These are phyloP conservation scores for Plemyria rubiginata DNA, from an alignment of 2,888 invertebrate species.

Conservation along the genomic window DNA sequence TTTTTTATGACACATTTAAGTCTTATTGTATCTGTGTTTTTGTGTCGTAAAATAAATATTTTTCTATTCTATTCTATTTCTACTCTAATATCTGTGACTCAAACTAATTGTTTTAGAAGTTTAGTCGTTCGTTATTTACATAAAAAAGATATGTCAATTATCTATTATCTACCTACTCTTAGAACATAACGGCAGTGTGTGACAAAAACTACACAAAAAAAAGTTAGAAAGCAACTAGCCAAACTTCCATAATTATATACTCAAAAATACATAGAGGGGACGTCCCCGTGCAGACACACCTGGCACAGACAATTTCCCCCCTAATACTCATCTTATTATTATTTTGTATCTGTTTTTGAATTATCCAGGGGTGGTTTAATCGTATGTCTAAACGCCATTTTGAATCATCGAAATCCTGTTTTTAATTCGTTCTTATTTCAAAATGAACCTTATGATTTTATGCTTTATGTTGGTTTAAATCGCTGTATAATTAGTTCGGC, in stretches of 20 bases:
- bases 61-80: too few species aligned
- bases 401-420: slow-evolving; percentile 73
- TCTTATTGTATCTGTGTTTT: too few species aligned
- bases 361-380: slow-evolving; percentile 81
- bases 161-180: too few species aligned
- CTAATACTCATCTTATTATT: slow-evolving; percentile 76
- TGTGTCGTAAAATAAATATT: too few species aligned
- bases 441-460: slow-evolving; percentile 11
- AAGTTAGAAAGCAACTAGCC: slow-evolving; percentile 23
- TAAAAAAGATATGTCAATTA: too few species aligned
- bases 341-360: slow-evolving; percentile 84
- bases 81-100: too few species aligned
- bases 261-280: slow-evolving; percentile 69
- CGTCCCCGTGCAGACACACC: slow-evolving; percentile 70
- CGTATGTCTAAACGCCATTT: slow-evolving; percentile 80
- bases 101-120: too few species aligned
- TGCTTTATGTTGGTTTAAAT: neutral
- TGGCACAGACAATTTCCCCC: slow-evolving; percentile 72
- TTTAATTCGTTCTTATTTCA: slow-evolving; percentile 29
- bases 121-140: too few species aligned
- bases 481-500: neutral
- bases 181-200: neutral
- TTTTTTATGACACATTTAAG: too few species aligned
- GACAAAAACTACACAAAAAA: neutral
- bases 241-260: slow-evolving; percentile 36